phyloP scores from a whole-genome alignment of 2,113 vertebrate species.

The Anser brachyrhynchus region DNA sequence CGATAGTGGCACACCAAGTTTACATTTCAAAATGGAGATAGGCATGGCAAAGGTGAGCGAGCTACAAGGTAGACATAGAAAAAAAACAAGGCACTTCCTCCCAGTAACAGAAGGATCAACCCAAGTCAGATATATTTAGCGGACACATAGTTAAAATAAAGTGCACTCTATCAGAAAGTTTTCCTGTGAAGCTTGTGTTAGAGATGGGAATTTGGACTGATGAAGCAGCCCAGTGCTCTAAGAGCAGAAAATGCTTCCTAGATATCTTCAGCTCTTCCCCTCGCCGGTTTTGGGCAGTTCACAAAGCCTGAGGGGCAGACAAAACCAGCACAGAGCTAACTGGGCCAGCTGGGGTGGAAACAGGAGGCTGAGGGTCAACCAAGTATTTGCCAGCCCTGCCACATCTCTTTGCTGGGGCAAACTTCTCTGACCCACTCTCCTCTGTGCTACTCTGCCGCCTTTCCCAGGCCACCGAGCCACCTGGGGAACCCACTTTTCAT shows the following conservation, averaged over 20 bases:
- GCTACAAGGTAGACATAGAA: not conserved
- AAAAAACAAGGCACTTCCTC: not conserved
- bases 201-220: not conserved
- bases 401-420: not conserved
- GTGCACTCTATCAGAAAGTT: not conserved
- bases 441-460: not conserved
- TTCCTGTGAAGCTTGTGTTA: not conserved
- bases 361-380: not conserved
- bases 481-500: not conserved
- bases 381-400: not conserved
- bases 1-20: not conserved
- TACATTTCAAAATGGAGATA: conserved; percentile 9
- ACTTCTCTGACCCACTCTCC: not conserved
- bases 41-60: not conserved
- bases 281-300: not conserved
- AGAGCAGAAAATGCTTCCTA: not conserved
- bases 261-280: not conserved
- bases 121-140: not conserved
- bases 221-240: not conserved
- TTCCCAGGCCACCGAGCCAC: not conserved
- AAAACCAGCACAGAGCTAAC: not conserved
- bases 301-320: not conserved
- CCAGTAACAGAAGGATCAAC: not conserved
- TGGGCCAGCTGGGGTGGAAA: not conserved
- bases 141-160: not conserved